Evolutionary conservation across 2,797 vertebrate genomes (phyloP).

Genomic region (Erethizon dorsatum): DNA sequence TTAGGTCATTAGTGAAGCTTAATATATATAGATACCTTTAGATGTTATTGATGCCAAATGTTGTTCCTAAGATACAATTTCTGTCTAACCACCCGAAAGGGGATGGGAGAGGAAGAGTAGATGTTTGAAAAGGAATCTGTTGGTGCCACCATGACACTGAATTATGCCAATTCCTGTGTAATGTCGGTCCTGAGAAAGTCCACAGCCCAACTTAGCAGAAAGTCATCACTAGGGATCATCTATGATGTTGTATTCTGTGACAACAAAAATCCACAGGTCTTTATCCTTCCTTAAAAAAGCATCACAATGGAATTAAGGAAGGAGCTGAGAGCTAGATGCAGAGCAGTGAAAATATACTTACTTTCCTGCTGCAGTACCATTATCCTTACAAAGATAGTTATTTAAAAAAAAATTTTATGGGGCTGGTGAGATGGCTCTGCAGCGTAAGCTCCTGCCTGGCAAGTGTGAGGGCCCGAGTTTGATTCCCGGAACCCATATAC

Average conservation of each 20-base stretch:
- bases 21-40: neutral
- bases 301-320: neutral
- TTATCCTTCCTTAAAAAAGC: neutral
- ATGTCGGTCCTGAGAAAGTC: too few species aligned
- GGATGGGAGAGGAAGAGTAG: neutral
- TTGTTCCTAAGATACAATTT: neutral
- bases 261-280: neutral
- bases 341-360: neutral
- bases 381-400: too few species aligned
- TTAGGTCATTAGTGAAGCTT: neutral
- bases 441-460: too few species aligned
- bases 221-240: neutral
- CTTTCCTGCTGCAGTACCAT: too few species aligned
- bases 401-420: too few species aligned
- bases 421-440: too few species aligned
- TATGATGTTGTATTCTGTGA: rapidly evolving
- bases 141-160: rapidly evolving
- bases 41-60: neutral
- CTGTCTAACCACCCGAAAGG: neutral
- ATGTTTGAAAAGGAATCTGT: neutral
- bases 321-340: neutral
- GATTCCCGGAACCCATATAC: too few species aligned
- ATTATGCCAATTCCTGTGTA: rapidly evolving
- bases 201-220: neutral
- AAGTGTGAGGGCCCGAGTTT: too few species aligned